Conservation (phyloP, 2,113 vertebrate species). For the Murina feae region DNA sequence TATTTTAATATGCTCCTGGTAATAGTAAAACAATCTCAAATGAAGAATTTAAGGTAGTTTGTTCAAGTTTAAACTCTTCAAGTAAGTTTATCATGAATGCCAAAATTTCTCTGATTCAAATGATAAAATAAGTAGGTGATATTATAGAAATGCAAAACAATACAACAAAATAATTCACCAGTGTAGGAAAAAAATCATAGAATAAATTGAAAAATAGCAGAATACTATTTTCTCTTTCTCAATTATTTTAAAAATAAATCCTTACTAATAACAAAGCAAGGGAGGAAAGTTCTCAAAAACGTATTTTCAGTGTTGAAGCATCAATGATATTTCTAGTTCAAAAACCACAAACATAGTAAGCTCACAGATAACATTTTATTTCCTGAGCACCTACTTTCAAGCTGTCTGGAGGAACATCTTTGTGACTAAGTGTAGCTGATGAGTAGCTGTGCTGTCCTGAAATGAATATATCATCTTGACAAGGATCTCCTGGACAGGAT, state of each 20-base stretch:
- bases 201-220: conserved; percentile 2
- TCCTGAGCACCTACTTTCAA: conserved; percentile 88
- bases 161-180: not conserved
- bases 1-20: conserved; percentile 9
- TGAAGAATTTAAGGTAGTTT: conserved; percentile 29
- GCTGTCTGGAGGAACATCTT: conserved; percentile 84
- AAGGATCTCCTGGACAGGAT: conserved; percentile 77
- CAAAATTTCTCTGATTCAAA: not conserved
- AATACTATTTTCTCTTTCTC: not conserved
- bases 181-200: not conserved
- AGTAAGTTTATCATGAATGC: not conserved
- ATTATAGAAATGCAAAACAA: conserved; percentile 9
- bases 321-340: not conserved
- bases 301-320: conserved; percentile 15
- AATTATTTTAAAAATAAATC: not conserved
- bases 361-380: not conserved
- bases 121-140: not conserved
- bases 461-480: conserved; percentile 90
- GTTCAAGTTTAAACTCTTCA: conserved; percentile 31
- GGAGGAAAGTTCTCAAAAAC: not conserved
- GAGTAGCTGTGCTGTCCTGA: conserved; percentile 88
- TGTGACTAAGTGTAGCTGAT: conserved; percentile 78
- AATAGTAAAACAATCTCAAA: not conserved
- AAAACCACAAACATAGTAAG: not conserved
- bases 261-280: not conserved